Conservation (phyloP, 2,888 invertebrate genomes). For the Enchytraeus crypticus region DNA sequence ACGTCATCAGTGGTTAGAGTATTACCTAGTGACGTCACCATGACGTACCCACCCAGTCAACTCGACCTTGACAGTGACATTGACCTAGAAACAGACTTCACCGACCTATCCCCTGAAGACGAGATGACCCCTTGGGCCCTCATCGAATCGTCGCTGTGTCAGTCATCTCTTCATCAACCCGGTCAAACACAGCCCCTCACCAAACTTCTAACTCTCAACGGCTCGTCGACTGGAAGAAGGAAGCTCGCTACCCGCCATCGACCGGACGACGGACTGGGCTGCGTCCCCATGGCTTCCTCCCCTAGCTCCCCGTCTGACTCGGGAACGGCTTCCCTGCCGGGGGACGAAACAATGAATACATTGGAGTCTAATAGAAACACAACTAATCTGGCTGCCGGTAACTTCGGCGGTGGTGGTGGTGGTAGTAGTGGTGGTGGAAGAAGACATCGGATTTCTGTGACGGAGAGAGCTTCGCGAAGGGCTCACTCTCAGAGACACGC, state of each 20-base stretch:
- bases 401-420: no score
- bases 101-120: slow-evolving; percentile 1
- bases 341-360: slow-evolving; percentile 28
- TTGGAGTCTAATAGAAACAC: no score
- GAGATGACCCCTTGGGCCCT: slow-evolving; percentile 3
- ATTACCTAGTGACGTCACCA: background rate
- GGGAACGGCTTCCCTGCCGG: slow-evolving; percentile 36
- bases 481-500: background rate
- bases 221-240: background rate
- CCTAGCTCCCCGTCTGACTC: slow-evolving; percentile 42
- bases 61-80: slow-evolving; percentile 5
- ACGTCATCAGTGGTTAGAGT: no score
- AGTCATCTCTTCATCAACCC: background rate
- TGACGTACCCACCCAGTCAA: background rate
- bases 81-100: slow-evolving; percentile 6
- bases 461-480: slow-evolving; percentile 2
- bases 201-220: background rate
- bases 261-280: background rate
- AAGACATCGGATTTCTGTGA: background rate
- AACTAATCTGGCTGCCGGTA: no score
- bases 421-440: background rate
- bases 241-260: background rate
- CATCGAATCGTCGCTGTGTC: background rate
- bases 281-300: slow-evolving; percentile 25
- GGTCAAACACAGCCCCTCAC: background rate